A percentile compares a stretch with the other conserved stretches of the same genome.
Evolutionary conservation across 2,888 invertebrate species (phyloP).

Genomic region (Tetramorium bicarinatum): DNA sequence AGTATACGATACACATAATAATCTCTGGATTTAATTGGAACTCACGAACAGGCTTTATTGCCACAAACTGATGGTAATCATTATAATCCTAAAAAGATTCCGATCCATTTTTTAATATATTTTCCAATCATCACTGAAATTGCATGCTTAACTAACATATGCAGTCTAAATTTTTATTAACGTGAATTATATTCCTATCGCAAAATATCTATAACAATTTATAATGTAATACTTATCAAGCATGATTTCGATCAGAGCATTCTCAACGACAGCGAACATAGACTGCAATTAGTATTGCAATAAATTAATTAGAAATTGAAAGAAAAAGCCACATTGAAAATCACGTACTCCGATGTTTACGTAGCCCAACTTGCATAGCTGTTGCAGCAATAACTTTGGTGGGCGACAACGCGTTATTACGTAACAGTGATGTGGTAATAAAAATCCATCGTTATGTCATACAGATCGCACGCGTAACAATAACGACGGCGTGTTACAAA

Average conservation of each 20-base stretch:
- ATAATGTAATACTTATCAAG: neutral
- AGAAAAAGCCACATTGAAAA: neutral
- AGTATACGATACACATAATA: constrained; percentile 51
- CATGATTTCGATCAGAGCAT: neutral
- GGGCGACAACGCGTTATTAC: constrained; percentile 52
- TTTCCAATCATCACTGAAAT: neutral
- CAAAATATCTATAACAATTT: neutral
- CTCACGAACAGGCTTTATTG: constrained; percentile 9
- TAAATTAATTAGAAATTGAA: constrained; percentile 17
- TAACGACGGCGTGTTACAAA: constrained; percentile 68
- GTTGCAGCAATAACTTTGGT: constrained; percentile 7
- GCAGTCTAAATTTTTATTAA: neutral
- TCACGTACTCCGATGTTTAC: neutral
- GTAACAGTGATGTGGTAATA: constrained; percentile 62
- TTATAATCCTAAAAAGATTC: neutral
- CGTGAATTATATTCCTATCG: neutral
- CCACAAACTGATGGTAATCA: neutral
- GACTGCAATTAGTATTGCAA: neutral
- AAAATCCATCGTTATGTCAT: constrained; percentile 69
- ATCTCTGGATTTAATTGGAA: constrained; percentile 57
- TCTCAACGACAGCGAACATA: neutral
- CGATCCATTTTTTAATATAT: neutral
- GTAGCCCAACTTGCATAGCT: neutral
- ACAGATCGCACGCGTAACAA: constrained; percentile 61
- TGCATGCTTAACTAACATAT: neutral